A percentile compares a stretch with the other conserved stretches of the same genome.
phyloP scores from a whole-genome alignment of 1,140 invertebrate genomes.

The Drosophila saltans region DNA sequence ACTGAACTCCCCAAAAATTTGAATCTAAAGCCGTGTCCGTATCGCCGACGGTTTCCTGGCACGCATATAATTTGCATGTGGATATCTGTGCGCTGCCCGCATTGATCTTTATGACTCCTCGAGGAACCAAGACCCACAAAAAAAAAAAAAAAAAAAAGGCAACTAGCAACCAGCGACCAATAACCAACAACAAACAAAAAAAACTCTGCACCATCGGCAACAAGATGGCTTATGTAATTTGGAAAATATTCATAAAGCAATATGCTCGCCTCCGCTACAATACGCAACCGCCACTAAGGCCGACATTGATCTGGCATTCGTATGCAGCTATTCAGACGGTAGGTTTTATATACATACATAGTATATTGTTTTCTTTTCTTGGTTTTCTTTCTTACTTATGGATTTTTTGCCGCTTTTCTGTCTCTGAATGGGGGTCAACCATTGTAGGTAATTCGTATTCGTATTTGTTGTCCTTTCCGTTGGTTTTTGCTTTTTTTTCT shows the following conservation, averaged over 20 bases:
- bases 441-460: constrained; percentile 14
- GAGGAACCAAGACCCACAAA: not conserved
- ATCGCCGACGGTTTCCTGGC: constrained; percentile 66
- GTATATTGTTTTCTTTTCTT: too few species aligned
- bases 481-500: too few species aligned
- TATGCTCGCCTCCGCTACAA: constrained; percentile 70
- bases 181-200: too few species aligned
- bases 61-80: constrained; percentile 81
- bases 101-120: constrained; percentile 40
- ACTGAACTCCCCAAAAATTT: not conserved
- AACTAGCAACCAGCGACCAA: not conserved
- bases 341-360: constrained; percentile 2
- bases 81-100: constrained; percentile 49
- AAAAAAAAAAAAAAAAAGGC: too few species aligned
- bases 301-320: constrained; percentile 77
- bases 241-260: constrained; percentile 83
- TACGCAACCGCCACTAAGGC: constrained; percentile 50
- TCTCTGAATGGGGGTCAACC: constrained; percentile 44
- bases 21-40: constrained; percentile 32
- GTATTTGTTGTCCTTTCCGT: not conserved
- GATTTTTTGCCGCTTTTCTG: not conserved
- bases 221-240: constrained; percentile 81
- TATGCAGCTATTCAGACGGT: constrained; percentile 66
- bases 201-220: constrained; percentile 3
- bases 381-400: too few species aligned